Percentiles rank a stretch among this genome's conserved stretches.
phyloP scores from a whole-genome alignment of 2,113 vertebrate species.

The Nyctereutes procyonoides region DNA sequence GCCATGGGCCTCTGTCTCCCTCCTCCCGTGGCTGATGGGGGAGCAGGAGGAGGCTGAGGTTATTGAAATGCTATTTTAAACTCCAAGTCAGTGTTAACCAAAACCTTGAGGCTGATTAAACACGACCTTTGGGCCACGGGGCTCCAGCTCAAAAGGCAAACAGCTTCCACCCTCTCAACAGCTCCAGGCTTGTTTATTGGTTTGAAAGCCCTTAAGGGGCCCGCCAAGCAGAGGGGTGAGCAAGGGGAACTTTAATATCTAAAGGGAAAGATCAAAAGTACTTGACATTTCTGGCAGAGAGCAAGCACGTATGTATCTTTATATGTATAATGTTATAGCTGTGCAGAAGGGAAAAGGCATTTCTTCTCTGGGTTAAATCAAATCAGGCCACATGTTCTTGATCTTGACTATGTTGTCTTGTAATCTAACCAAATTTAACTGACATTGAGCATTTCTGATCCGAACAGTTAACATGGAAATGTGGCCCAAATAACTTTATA shows the following conservation, averaged over 20 bases:
- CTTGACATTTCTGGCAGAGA: slow-evolving; percentile 87
- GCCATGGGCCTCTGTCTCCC: slow-evolving; percentile 55
- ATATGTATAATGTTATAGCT: slow-evolving; percentile 85
- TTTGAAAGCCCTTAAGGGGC: slow-evolving; percentile 85
- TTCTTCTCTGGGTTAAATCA: slow-evolving; percentile 87
- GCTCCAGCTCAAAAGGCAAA: slow-evolving; percentile 86
- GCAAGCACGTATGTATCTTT: slow-evolving; percentile 86
- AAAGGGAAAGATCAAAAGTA: slow-evolving; percentile 88
- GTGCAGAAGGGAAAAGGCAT: slow-evolving; percentile 79
- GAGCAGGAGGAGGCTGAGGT: slow-evolving; percentile 64
- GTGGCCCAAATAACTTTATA: slow-evolving; percentile 79
- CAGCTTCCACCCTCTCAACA: slow-evolving; percentile 77
- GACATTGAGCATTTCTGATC: slow-evolving; percentile 88
- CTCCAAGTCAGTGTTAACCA: slow-evolving; percentile 78
- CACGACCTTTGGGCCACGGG: slow-evolving; percentile 85
- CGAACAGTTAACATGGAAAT: slow-evolving; percentile 89
- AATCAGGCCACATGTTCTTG: slow-evolving; percentile 89
- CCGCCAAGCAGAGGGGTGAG: slow-evolving; percentile 76
- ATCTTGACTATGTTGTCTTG: slow-evolving; percentile 88
- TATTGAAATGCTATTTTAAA: slow-evolving; percentile 84
- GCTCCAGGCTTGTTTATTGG: slow-evolving; percentile 86
- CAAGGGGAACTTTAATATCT: slow-evolving; percentile 87
- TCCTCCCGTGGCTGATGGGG: neutral
- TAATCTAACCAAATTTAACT: slow-evolving; percentile 87
- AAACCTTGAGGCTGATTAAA: slow-evolving; percentile 87